Conservation (phyloP, 2,113 vertebrate genomes). For the Rutilus rutilus region DNA sequence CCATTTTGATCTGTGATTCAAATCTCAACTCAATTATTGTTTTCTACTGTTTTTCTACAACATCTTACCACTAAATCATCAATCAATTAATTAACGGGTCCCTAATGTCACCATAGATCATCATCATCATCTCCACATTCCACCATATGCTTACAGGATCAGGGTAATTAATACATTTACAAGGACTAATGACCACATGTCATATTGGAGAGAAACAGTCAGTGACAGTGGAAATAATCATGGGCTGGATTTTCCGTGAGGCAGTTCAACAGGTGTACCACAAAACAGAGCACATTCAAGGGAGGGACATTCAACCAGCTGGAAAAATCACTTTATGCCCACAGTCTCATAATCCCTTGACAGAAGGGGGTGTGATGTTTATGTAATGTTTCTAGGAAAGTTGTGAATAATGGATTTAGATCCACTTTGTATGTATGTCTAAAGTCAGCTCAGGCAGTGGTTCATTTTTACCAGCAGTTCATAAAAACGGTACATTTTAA, state of each 20-base stretch:
- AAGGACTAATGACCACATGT: conserved; percentile 52
- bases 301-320: conserved; percentile 48
- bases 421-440: background rate
- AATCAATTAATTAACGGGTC: background rate
- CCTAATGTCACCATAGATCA: background rate
- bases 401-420: conserved; percentile 44
- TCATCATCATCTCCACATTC: background rate
- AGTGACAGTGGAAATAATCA: conserved; percentile 63
- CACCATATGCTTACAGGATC: conserved; percentile 29
- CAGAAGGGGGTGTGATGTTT: conserved; percentile 26
- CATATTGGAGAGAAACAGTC: conserved; percentile 58
- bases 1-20: background rate
- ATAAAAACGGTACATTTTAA: background rate
- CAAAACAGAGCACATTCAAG: conserved; percentile 14
- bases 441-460: background rate
- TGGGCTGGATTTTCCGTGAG: conserved; percentile 59
- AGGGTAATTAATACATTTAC: conserved; percentile 53
- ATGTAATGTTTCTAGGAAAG: conserved; percentile 38
- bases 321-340: conserved; percentile 9
- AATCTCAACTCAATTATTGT: background rate
- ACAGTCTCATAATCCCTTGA: conserved; percentile 31
- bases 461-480: background rate
- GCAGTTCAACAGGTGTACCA: conserved; percentile 50
- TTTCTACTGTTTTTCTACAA: background rate
- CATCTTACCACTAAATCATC: conserved; percentile 5